A percentile compares a stretch with the other conserved stretches of the same genome.
Conservation (phyloP, 2,888 invertebrate species). For the Poecilus cupreus region DNA sequence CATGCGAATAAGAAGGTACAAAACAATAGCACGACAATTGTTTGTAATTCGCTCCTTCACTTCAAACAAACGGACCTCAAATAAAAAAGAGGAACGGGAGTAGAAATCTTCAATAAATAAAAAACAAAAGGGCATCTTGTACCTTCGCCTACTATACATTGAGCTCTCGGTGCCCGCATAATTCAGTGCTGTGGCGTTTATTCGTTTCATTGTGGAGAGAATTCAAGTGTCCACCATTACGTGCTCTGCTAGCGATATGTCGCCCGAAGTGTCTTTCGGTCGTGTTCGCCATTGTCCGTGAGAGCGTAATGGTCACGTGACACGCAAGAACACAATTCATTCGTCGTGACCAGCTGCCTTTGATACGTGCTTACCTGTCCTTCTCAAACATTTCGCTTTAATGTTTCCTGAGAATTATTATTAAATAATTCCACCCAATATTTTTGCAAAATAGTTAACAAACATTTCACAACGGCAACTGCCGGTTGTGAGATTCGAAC, state of each 20-base stretch:
- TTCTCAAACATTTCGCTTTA: not conserved
- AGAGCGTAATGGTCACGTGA: constrained; percentile 54
- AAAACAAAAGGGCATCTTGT: constrained; percentile 45
- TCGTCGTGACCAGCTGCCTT: constrained; percentile 38
- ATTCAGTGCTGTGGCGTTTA: constrained; percentile 31
- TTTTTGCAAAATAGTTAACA: not conserved
- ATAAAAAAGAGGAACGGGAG: constrained; percentile 40
- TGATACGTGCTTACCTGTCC: constrained; percentile 10
- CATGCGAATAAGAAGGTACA: constrained; percentile 1
- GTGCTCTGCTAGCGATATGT: constrained; percentile 41
- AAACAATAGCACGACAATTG: constrained; percentile 47
- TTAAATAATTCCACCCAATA: not conserved
- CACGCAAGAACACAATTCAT: constrained; percentile 55
- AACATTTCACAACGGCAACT: not conserved
- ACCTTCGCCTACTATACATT: constrained; percentile 20
- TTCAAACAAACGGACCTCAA: constrained; percentile 36
- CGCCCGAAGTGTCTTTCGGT: constrained; percentile 52
- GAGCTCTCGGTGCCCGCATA: constrained; percentile 12
- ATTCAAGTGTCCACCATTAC: constrained; percentile 53
- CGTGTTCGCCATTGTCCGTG: constrained; percentile 55
- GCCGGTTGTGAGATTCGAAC: too few relatives aligned
- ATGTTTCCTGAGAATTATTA: not conserved
- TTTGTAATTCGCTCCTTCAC: constrained; percentile 35
- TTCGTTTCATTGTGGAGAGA: constrained; percentile 36
- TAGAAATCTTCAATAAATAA: constrained; percentile 45